phyloP scores from a whole-genome alignment of 2,113 vertebrate species.

The Cephalopholis sonnerati region DNA sequence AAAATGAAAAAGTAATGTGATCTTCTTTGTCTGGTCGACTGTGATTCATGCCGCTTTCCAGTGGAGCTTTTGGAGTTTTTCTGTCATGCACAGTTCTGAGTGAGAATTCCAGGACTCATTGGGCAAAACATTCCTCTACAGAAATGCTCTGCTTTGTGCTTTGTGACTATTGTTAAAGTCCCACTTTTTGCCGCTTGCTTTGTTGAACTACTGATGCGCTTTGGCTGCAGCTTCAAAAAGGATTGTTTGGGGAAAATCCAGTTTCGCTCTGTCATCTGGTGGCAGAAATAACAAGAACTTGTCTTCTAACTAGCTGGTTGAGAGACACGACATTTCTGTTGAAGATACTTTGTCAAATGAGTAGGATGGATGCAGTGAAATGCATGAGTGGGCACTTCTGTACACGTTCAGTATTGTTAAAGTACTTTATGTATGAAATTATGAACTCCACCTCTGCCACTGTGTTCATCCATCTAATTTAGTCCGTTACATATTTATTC shows the following conservation, averaged over 20 bases:
- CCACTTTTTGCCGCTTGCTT: constrained; percentile 7
- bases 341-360: neutral
- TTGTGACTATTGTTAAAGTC: constrained; percentile 4
- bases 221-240: constrained; percentile 19
- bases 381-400: neutral
- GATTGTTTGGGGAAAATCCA: neutral
- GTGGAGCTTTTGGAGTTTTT: constrained; percentile 17
- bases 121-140: constrained; percentile 18
- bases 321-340: neutral
- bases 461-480: neutral
- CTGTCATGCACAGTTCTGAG: constrained; percentile 15
- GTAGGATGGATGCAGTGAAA: neutral
- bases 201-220: constrained; percentile 9
- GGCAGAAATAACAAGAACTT: neutral
- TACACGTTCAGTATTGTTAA: neutral
- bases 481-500: neutral
- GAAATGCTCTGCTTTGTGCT: constrained; percentile 28
- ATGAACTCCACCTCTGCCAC: neutral
- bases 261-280: constrained; percentile 8
- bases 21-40: constrained; percentile 12
- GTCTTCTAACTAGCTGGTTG: neutral
- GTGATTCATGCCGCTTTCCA: constrained; percentile 20
- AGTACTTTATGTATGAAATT: neutral
- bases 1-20: constrained; percentile 12
- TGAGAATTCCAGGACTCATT: constrained; percentile 1